phyloP scores from a whole-genome alignment of 2,113 vertebrate genomes.

The Poeciliopsis prolifica region DNA sequence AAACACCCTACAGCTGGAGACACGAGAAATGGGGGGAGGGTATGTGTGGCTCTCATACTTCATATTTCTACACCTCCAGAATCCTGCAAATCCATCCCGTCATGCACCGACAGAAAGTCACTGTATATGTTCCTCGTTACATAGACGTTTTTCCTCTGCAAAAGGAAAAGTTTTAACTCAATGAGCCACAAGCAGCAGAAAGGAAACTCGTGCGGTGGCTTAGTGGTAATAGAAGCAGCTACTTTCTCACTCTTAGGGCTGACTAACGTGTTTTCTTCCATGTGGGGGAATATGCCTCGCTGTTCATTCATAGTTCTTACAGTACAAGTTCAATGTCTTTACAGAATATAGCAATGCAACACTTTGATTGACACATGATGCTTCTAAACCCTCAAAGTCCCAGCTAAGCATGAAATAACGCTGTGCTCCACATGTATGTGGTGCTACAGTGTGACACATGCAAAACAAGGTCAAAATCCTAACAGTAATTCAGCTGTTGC shows the following conservation, averaged over 20 bases:
- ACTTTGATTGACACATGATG: slow-evolving; percentile 6
- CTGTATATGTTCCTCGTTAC: slow-evolving; percentile 20
- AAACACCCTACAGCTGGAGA: slow-evolving; percentile 73
- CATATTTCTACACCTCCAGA: slow-evolving; percentile 62
- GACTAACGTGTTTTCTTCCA: slow-evolving; percentile 58
- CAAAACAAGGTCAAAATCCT: neutral
- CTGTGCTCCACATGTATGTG: slow-evolving; percentile 22
- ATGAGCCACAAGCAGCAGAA: slow-evolving; percentile 39
- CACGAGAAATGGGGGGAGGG: slow-evolving; percentile 23
- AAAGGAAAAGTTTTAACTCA: slow-evolving; percentile 52
- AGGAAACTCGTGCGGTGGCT: slow-evolving; percentile 57
- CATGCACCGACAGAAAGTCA: slow-evolving; percentile 10
- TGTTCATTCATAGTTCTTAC: slow-evolving; percentile 39
- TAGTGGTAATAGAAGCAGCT: slow-evolving; percentile 35
- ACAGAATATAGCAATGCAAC: neutral
- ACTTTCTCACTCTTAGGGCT: slow-evolving; percentile 50
- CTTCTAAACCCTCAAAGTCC: neutral
- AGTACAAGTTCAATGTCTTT: slow-evolving; percentile 16
- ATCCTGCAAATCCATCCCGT: slow-evolving; percentile 41
- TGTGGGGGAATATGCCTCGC: slow-evolving; percentile 28
- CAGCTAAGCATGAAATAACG: slow-evolving; percentile 12
- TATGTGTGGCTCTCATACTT: slow-evolving; percentile 22
- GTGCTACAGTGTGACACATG: neutral
- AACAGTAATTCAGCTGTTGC: neutral
- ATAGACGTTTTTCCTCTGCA: slow-evolving; percentile 56